A percentile compares a stretch with the other conserved stretches of the same genome.
phyloP scores from a whole-genome alignment of 2,888 invertebrate genomes.

The Drosophila mayaguana region DNA sequence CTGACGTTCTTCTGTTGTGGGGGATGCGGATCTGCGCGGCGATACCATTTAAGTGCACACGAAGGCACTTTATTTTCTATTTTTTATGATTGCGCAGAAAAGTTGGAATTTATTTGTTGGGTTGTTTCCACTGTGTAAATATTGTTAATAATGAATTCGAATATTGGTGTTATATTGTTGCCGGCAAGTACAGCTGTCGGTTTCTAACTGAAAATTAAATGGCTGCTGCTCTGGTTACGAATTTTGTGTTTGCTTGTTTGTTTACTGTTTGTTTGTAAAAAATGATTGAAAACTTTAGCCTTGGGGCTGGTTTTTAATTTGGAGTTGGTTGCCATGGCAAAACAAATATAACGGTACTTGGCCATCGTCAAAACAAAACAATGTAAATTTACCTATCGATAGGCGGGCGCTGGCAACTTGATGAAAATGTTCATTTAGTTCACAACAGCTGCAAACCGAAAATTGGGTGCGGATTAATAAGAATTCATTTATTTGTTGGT shows the following conservation, averaged over 20 bases:
- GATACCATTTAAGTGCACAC: conserved; percentile 73
- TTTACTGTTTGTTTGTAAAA: conserved; percentile 61
- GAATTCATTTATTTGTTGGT: no score
- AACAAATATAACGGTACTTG: conserved; percentile 32
- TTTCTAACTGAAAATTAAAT: conserved; percentile 64
- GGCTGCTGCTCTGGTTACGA: conserved; percentile 75
- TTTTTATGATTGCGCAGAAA: conserved; percentile 6
- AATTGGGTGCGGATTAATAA: no score
- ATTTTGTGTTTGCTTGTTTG: conserved; percentile 44
- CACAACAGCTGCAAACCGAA: no score
- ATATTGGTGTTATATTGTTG: conserved; percentile 23
- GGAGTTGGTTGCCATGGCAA: conserved; percentile 52
- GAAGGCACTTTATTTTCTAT: conserved; percentile 14
- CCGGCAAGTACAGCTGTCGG: conserved; percentile 44
- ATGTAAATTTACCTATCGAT: background rate
- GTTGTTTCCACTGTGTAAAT: conserved; percentile 24
- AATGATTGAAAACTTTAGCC: conserved; percentile 18
- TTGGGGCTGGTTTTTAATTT: conserved; percentile 19
- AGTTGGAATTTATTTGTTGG: conserved; percentile 17
- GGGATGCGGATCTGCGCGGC: conserved; percentile 84
- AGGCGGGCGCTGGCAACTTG: background rate
- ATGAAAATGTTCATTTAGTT: background rate
- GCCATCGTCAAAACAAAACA: background rate
- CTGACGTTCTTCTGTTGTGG: conserved; percentile 42
- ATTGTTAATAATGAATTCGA: conserved; percentile 22